These are phyloP conservation scores for Microchirus variegatus DNA, from an alignment of 2,797 vertebrate genomes.

Conservation along the genomic window DNA sequence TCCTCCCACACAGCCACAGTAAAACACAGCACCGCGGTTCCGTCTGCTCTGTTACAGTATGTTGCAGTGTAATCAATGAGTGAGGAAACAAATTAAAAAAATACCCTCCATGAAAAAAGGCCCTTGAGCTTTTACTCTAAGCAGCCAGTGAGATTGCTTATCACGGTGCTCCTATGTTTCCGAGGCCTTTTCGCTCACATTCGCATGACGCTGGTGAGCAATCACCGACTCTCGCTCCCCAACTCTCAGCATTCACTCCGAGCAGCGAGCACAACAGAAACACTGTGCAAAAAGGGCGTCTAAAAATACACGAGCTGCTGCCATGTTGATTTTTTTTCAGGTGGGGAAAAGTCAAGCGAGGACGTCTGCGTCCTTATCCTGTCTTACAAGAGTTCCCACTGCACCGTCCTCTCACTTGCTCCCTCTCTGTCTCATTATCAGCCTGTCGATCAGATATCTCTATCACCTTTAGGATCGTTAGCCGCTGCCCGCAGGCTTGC, in stretches of 20 bases:
- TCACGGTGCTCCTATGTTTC: constrained; percentile 40
- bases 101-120: constrained; percentile 56
- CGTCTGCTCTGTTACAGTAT: constrained; percentile 64
- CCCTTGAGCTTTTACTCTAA: constrained; percentile 52
- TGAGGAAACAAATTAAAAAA: constrained; percentile 60
- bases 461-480: constrained; percentile 67
- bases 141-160: constrained; percentile 45
- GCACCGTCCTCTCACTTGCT: constrained; percentile 58
- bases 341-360: constrained; percentile 62
- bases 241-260: constrained; percentile 40
- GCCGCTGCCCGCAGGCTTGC: constrained; percentile 48
- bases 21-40: constrained; percentile 66
- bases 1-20: constrained; percentile 70
- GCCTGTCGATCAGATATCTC: constrained; percentile 66
- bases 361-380: constrained; percentile 57
- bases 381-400: constrained; percentile 57
- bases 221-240: constrained; percentile 30
- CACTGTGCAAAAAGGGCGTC: constrained; percentile 65
- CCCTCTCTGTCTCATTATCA: constrained; percentile 69
- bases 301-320: constrained; percentile 69
- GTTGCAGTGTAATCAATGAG: constrained; percentile 64
- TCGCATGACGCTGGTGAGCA: constrained; percentile 29
- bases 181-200: constrained; percentile 11
- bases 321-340: constrained; percentile 60
- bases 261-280: constrained; percentile 38